A percentile compares a stretch with the other conserved stretches of the same genome.
Evolutionary conservation across 2,113 vertebrate species (phyloP).

Genomic region (Oophaga pumilio): DNA sequence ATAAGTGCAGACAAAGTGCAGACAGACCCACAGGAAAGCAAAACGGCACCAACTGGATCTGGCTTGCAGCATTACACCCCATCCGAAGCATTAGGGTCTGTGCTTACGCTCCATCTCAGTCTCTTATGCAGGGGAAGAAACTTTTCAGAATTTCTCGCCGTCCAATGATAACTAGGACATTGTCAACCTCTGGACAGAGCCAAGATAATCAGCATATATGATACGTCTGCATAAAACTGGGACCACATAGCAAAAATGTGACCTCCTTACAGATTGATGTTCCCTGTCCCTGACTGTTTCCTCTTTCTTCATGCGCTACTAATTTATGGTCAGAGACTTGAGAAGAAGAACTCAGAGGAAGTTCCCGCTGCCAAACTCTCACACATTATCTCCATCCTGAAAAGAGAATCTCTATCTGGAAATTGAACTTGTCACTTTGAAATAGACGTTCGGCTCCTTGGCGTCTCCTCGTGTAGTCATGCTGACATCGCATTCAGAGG

Average conservation of each 20-base stretch:
- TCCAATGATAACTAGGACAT: no score
- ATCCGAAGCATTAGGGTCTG: no score
- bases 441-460: not conserved
- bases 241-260: not conserved
- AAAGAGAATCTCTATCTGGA: conserved; percentile 29
- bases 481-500: conserved; percentile 8
- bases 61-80: no score
- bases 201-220: no score
- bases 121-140: no score
- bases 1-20: no score
- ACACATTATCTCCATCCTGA: conserved; percentile 21
- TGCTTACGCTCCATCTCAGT: no score
- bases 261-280: not conserved
- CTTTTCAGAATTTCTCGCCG: no score
- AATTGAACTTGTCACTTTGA: conserved; percentile 34
- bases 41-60: no score
- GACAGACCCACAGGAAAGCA: no score
- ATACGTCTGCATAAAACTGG: no score
- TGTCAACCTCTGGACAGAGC: no score
- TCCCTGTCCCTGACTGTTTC: not conserved
- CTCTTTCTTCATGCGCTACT: not conserved
- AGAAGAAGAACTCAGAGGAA: conserved; percentile 4
- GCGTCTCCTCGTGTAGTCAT: not conserved
- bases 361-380: not conserved
- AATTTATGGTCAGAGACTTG: not conserved